Evolutionary conservation across 2,797 vertebrate genomes (phyloP), one percentile per base, ranked within the genome.

Genomic region (Acomys russatus): DNA sequence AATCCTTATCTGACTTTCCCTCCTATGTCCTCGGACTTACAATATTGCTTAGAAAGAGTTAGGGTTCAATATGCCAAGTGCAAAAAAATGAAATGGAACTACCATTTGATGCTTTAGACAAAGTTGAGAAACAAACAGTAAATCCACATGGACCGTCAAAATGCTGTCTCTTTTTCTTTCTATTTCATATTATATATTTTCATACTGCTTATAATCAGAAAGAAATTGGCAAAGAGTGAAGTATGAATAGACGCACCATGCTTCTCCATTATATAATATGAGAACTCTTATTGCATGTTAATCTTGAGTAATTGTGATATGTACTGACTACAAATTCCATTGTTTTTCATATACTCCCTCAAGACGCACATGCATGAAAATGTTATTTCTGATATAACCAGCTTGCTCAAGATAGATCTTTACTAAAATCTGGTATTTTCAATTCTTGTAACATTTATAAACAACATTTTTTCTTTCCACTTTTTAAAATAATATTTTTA

Each of bases 381-480:
- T 63, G 8, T 0, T 38, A 51, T 94, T 93, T 96, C 35, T 51
- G 56, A 51, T 51, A 64, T 51, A 85, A 85, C 30, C 63, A 44
- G 61, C 71, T 56, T 61, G n/a, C 33, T 54, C 84, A 54, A 23
- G 51, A 44, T 10, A 83, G 22, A 33, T 88, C 30, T 86, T 82
- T 63, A 76, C 77, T 54, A 90, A 88, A 96, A 95, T 78, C n/a
- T 38, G 51, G 6, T 87, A 76, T 18, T 71, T 87, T 88, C 63
- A 25, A 71, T 88, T 11, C 38, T 83, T 84, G 76, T 44, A 66
- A 90, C 15, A 22, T 92, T n/a, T 54, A 1, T 74, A 38, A 94
- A 68, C 28, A 83, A 93, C 10, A 90, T 63, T 49, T 87, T 71
- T 61, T 54, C 12, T 84, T 66, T 1, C 11, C 11, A 12, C n/a